phyloP scores from a whole-genome alignment of 2,113 vertebrate genomes.

The Caranx ignobilis region DNA sequence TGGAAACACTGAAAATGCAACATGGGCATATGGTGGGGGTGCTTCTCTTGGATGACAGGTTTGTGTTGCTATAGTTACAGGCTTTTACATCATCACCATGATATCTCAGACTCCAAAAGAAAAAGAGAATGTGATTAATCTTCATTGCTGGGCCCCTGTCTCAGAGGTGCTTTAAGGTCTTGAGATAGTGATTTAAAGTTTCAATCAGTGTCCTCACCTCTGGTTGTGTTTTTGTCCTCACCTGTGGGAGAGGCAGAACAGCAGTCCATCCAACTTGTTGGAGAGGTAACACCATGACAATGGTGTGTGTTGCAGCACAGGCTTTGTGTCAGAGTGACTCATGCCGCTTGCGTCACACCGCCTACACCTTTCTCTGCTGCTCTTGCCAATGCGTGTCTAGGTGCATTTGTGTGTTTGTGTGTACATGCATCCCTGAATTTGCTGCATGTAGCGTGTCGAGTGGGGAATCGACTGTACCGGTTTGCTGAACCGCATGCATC shows the following conservation, averaged over 20 bases:
- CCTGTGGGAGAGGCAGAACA: neutral
- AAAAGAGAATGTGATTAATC: neutral
- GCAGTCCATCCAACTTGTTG: constrained; percentile 27
- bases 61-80: constrained; percentile 71
- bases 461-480: constrained; percentile 32
- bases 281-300: constrained; percentile 53
- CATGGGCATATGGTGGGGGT: constrained; percentile 31
- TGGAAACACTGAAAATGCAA: constrained; percentile 35
- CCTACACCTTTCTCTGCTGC: constrained; percentile 59
- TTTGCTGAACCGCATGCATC: constrained; percentile 16
- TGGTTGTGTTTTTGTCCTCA: neutral
- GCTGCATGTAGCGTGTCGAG: constrained; percentile 29
- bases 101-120: neutral
- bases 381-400: constrained; percentile 42
- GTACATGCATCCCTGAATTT: constrained; percentile 10
- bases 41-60: constrained; percentile 42
- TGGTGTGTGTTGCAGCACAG: constrained; percentile 47
- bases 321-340: constrained; percentile 74
- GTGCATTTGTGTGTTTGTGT: constrained; percentile 32
- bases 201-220: neutral
- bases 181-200: constrained; percentile 5
- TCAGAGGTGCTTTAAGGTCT: neutral
- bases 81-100: constrained; percentile 49
- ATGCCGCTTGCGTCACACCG: constrained; percentile 74
- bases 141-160: neutral